These are phyloP conservation scores for Upupa epops DNA, from an alignment of 2,113 vertebrate genomes.

Conservation along the genomic window DNA sequence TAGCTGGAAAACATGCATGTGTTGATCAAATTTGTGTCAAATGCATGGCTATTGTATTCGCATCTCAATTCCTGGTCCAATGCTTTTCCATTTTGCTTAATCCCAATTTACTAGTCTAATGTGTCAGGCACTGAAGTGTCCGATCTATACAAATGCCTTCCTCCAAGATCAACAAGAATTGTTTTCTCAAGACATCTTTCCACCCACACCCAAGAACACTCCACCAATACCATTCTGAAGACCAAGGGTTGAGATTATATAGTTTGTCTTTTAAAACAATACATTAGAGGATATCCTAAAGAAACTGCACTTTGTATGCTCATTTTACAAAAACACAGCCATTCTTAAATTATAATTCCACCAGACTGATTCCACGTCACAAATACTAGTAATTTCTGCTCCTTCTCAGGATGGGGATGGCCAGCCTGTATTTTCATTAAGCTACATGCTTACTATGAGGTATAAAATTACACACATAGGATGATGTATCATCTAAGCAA, in stretches of 20 bases:
- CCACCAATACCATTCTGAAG: neutral
- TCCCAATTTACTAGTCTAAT: neutral
- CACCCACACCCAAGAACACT: neutral
- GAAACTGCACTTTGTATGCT: neutral
- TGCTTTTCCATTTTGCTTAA: neutral
- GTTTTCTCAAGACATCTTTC: fast-evolving
- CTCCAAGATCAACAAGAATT: neutral
- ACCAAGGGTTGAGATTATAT: neutral
- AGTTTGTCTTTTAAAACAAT: neutral
- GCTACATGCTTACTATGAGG: fast-evolving
- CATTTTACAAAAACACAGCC: neutral
- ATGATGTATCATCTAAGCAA: neutral
- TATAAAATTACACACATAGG: neutral
- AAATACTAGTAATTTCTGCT: neutral
- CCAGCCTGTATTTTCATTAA: neutral
- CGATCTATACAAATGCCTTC: neutral
- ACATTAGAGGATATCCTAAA: neutral
- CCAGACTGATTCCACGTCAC: neutral
- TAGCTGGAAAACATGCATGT: fast-evolving
- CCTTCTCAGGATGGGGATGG: neutral
- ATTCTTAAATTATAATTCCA: neutral
- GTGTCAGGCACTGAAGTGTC: neutral
- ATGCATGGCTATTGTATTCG: neutral
- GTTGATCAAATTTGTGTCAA: neutral
- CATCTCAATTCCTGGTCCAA: neutral